Conservation (phyloP, 2,113 vertebrate species). For the Megalops atlanticus region DNA sequence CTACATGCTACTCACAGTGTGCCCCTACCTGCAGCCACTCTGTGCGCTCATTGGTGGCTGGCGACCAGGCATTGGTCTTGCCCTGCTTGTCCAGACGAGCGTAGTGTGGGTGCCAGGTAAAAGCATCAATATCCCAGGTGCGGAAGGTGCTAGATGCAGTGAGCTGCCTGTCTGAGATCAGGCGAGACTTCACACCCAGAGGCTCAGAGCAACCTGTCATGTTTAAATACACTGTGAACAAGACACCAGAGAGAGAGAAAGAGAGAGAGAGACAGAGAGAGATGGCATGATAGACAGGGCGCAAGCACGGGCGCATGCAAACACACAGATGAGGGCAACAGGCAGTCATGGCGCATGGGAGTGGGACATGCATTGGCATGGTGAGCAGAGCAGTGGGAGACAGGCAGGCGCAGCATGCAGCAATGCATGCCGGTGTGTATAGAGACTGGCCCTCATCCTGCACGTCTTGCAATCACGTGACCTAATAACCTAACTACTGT, state of each 20-base stretch:
- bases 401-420: neutral
- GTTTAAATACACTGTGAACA: conserved; percentile 79
- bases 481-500: too few relatives aligned
- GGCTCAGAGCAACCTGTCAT: conserved; percentile 91
- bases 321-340: conserved; percentile 22
- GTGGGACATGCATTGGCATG: neutral
- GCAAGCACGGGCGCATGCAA: conserved; percentile 1
- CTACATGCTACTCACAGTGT: neutral
- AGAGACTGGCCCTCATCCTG: neutral
- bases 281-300: neutral
- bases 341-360: conserved; percentile 25
- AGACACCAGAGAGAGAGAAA: conserved; percentile 44
- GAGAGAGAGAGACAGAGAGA: conserved; percentile 15
- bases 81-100: conserved; percentile 91
- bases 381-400: neutral
- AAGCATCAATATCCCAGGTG: conserved; percentile 86
- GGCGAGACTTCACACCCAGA: conserved; percentile 85
- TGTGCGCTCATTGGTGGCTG: conserved; percentile 63
- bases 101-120: conserved; percentile 85
- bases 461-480: too few relatives aligned
- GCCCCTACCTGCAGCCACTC: conserved; percentile 91
- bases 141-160: conserved; percentile 86
- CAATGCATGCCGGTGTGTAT: neutral
- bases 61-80: conserved; percentile 93
- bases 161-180: conserved; percentile 81